Conservation (phyloP, 2,888 invertebrate species). For the Marasmarcha lunaedactyla region DNA sequence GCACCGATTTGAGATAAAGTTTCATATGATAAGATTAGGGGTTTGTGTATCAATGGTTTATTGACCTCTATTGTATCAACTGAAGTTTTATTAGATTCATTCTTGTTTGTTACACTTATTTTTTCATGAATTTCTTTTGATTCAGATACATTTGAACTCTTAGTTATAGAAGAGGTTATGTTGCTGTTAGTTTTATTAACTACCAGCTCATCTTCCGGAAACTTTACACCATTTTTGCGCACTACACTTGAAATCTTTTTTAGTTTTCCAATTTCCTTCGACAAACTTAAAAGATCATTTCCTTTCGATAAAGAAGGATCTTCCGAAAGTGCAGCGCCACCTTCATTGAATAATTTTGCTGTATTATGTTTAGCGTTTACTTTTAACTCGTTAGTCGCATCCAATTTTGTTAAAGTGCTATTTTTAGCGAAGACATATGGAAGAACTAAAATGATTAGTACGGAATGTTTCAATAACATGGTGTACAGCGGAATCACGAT, state of each 20-base stretch:
- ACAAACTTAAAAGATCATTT: neutral
- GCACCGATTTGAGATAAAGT: constrained; percentile 26
- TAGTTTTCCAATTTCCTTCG: neutral
- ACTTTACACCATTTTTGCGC: neutral
- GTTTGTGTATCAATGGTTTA: constrained; percentile 29
- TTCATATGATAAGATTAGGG: constrained; percentile 34
- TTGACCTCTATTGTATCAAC: constrained; percentile 13
- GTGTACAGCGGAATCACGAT: no score
- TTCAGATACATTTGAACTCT: neutral
- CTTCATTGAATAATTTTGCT: neutral
- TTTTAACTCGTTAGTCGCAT: no score
- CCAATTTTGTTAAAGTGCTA: neutral
- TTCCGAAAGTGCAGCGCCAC: neutral
- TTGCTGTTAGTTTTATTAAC: constrained; percentile 1
- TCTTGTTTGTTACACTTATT: constrained; percentile 10
- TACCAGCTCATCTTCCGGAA: neutral
- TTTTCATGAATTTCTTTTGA: neutral
- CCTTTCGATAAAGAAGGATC: neutral
- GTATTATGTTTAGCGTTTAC: neutral
- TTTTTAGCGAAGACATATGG: neutral
- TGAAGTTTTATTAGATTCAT: constrained; percentile 9
- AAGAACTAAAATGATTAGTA: no score
- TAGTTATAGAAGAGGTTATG: neutral
- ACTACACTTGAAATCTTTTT: constrained; percentile 1
- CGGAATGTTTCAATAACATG: no score